phyloP scores from a whole-genome alignment of 2,113 vertebrate genomes.

The Silurus meridionalis region DNA sequence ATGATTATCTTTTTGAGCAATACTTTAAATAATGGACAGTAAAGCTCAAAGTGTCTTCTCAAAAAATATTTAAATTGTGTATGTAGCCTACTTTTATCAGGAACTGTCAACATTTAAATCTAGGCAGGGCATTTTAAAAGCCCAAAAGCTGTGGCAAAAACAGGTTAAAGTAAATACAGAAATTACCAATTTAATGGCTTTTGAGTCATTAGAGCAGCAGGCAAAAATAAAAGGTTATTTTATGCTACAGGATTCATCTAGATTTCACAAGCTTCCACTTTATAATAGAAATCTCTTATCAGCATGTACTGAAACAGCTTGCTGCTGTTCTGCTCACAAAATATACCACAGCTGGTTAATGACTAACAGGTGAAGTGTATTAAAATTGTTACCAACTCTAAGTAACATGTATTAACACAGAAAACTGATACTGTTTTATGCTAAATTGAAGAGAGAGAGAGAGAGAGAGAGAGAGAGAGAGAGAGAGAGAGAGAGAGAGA shows the following conservation, averaged over 20 bases:
- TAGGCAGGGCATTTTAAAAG: too few relatives aligned
- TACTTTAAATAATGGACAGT: too few relatives aligned
- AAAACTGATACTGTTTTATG: background rate
- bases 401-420: background rate
- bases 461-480: background rate
- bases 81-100: too few relatives aligned
- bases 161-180: conserved; percentile 20
- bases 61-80: too few relatives aligned
- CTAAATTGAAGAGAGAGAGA: background rate
- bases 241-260: conserved; percentile 27
- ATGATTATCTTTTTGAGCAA: too few relatives aligned
- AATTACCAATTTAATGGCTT: conserved; percentile 20
- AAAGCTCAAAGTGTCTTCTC: too few relatives aligned
- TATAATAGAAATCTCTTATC: conserved; percentile 27
- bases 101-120: too few relatives aligned
- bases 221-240: conserved; percentile 20
- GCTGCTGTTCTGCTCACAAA: background rate
- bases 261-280: conserved; percentile 12
- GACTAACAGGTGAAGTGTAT: background rate
- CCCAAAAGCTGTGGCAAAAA: too few relatives aligned
- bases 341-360: background rate
- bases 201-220: conserved; percentile 11
- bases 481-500: background rate
- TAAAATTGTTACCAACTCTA: background rate
- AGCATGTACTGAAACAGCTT: background rate